These are phyloP conservation scores for Anaspis maculata DNA, from an alignment of 2,888 invertebrate genomes.

Conservation along the genomic window DNA sequence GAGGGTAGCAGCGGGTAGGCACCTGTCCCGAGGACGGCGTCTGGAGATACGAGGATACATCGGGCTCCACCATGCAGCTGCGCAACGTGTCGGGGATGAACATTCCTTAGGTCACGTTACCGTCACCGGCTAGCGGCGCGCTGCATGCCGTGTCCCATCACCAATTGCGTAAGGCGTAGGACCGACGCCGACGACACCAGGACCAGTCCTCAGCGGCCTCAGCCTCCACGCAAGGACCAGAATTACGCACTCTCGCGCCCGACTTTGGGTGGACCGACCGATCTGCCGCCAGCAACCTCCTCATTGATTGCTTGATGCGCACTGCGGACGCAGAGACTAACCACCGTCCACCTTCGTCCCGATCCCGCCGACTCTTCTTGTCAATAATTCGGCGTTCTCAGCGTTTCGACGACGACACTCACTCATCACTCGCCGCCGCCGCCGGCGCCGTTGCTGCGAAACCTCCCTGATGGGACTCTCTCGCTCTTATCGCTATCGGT, in stretches of 20 bases:
- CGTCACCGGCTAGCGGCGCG: slow-evolving; percentile 41
- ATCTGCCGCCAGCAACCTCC: slow-evolving; percentile 22
- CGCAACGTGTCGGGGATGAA: slow-evolving; percentile 89
- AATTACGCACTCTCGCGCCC: slow-evolving; percentile 3
- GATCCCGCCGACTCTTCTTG: slow-evolving; percentile 3
- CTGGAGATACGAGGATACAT: slow-evolving; percentile 90
- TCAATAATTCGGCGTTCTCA: slow-evolving; percentile 9
- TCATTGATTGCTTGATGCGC: slow-evolving; percentile 35
- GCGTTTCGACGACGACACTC: slow-evolving; percentile 10
- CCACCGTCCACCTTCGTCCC: slow-evolving; percentile 4
- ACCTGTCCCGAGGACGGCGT: slow-evolving; percentile 94
- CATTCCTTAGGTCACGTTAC: slow-evolving; percentile 53
- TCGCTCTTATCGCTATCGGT: background rate
- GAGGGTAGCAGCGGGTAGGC: slow-evolving; percentile 52
- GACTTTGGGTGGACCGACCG: slow-evolving; percentile 5
- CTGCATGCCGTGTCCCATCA: slow-evolving; percentile 33
- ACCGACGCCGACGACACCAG: slow-evolving; percentile 10
- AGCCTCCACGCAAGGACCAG: slow-evolving; percentile 1
- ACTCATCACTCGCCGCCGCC: slow-evolving; percentile 15
- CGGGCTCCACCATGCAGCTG: slow-evolving; percentile 93
- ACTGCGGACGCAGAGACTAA: slow-evolving; percentile 23
- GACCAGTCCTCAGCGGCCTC: slow-evolving; percentile 1
- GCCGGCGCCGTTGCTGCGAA: slow-evolving; percentile 5
- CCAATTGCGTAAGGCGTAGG: slow-evolving; percentile 18
- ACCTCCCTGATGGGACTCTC: too few species aligned